Evolutionary conservation across 2,113 vertebrate species (phyloP), one percentile per base, ranked within the genome.

Genomic region (Alethe diademata): DNA sequence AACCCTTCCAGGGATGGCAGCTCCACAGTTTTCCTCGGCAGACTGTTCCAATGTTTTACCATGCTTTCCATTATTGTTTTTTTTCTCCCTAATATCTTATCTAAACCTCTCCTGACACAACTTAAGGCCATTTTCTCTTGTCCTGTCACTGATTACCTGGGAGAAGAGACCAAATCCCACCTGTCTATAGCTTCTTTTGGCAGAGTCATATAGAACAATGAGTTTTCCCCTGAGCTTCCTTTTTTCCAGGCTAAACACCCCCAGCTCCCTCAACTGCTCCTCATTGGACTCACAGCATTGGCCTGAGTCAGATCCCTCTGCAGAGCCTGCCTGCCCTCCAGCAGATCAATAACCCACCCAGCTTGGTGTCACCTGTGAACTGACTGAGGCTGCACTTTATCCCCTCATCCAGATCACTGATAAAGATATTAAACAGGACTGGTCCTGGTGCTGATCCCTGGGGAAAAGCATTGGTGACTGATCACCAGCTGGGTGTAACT

Each of bases 221-320:
- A 38, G 22, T 36, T 50, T 60, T 24, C 12, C 19, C 43, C 8
- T 3, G 36, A 88, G 14, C 10, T 10, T 66, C 28, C 12, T 50
- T 61, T 53, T 24, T 50, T 24, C 19, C 36, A 45, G 19, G 28
- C 33, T 45, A 24, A 72, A 73, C 10, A 24, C 8, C 5, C 19
- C 24, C 43, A 48, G n/a, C 4, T 31, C 33, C 8, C 29, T 58
- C 38, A 43, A 3, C 36, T 72, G 38, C 28, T 58, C 23, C 23
- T 58, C 50, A 14, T 4, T 3, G 4, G 15, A 23, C 26, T 33
- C 43, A 33, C 16, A 15, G 5, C 9, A 10, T 0, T 3, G 31
- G 12, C n/a, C n/a, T 78, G 16, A 24, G 0, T 8, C 58, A 79
- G 57, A 64, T 35, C 42, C 57, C 42, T 62, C 35, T 71, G 42